Evolutionary conservation across 2,797 vertebrate species (phyloP), one percentile per base, ranked within the genome.

Genomic region (Artibeus lituratus): DNA sequence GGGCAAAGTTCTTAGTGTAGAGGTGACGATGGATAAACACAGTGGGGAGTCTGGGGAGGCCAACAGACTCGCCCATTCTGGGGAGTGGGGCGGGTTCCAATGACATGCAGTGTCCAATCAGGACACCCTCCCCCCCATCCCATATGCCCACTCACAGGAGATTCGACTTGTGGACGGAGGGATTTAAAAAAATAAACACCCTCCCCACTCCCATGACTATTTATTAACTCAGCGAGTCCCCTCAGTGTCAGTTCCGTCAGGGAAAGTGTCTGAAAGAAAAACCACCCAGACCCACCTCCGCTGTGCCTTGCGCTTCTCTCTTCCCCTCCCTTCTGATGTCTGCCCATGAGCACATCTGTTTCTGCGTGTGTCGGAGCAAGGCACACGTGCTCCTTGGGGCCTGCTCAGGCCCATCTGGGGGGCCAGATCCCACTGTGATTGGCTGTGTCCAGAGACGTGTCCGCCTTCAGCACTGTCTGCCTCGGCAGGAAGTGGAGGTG

Each of bases 401-500:
- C 53, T 7, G 1, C 10, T 32, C 7, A 18, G 49, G 11, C 65
- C 32, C 3, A 2, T 21, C 3, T 2, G 4, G 26, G 2, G 47
- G 29, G 9, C 11, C 44, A 16, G 62, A 2, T 1, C 12, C 39
- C 67, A 2, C 57, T 1, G 44, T 3, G 0, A 10, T 21, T 24
- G 26, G 16, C 72, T 81, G 2, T 2, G 0, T n/a, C 2, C 7
- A 51, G 59, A 44, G 42, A 7, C 3, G 2, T 0, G 2, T 32
- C 1, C 1, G 59, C 70, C 15, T 21, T 24, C 5, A 10, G 21
- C 35, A 4, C 0, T 0, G 35, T 14, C 44, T 0, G 5, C 80
- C 70, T 51, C 0, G 0, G 22, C 59, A 1, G 3, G 4, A 1
- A 19, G 26, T 0, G 10, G 32, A 19, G 77, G 44, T 0, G 1